A percentile compares a stretch with the other conserved stretches of the same genome.
phyloP scores from a whole-genome alignment of 2,113 vertebrate species.

The Thermophis baileyi region DNA sequence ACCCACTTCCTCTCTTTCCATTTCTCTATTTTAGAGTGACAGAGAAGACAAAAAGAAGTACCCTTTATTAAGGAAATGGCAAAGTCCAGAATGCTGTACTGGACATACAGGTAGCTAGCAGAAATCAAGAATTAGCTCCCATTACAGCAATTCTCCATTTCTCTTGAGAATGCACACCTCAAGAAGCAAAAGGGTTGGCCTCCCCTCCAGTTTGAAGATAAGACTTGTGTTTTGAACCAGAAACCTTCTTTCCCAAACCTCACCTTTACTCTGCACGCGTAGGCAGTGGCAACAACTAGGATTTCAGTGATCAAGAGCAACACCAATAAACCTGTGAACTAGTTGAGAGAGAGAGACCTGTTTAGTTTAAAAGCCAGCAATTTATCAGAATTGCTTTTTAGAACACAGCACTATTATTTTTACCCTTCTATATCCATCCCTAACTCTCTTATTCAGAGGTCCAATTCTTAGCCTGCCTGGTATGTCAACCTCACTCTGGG shows the following conservation, averaged over 20 bases:
- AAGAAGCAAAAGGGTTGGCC: background rate
- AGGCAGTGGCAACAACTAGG: background rate
- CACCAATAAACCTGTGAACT: background rate
- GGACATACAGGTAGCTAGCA: background rate
- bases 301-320: background rate
- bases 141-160: background rate
- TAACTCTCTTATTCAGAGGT: background rate
- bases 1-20: background rate
- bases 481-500: background rate
- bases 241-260: background rate
- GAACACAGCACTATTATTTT: accelerated
- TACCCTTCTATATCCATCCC: background rate
- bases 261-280: background rate
- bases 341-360: background rate
- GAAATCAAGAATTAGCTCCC: background rate
- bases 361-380: background rate
- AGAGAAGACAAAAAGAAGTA: background rate
- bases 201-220: background rate
- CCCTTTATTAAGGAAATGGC: background rate
- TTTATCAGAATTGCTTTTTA: background rate
- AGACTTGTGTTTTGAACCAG: background rate
- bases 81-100: background rate
- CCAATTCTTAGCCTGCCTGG: background rate
- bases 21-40: background rate
- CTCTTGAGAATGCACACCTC: background rate